Evolutionary conservation across 2,888 invertebrate species (phyloP).

Genomic region (Podabrus alpinus): DNA sequence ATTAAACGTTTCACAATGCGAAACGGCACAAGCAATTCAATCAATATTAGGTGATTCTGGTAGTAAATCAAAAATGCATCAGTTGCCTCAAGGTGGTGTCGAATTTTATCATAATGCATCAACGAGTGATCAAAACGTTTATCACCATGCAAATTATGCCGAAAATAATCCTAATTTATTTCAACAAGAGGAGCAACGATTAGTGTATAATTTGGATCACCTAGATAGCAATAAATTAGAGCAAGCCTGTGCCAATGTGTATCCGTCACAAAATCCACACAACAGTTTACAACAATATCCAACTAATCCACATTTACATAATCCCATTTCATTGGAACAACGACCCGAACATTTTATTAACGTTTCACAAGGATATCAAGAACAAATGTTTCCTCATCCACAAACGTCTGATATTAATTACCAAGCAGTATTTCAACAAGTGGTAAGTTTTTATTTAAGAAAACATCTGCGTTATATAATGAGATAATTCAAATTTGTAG

Average conservation of each 20-base stretch:
- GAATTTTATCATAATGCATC: conserved; percentile 7
- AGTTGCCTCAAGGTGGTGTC: conserved; percentile 1
- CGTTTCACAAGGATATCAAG: conserved; percentile 6
- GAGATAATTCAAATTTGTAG: neutral
- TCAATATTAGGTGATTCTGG: conserved; percentile 31
- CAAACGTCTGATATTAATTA: neutral
- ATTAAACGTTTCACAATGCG: conserved; percentile 30
- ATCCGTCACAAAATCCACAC: neutral
- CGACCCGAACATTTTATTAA: conserved; percentile 2
- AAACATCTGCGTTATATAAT: neutral
- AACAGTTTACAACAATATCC: neutral
- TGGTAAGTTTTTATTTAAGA: neutral
- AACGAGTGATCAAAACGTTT: conserved; percentile 1
- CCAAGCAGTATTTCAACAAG: conserved; percentile 2
- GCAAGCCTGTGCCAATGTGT: neutral
- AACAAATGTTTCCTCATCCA: neutral
- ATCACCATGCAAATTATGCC: neutral
- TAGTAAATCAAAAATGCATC: conserved; percentile 9
- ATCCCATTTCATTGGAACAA: neutral
- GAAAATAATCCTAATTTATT: conserved; percentile 2
- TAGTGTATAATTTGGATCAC: neutral
- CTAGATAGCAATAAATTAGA: neutral
- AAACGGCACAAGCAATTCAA: conserved; percentile 39
- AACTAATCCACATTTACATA: neutral
- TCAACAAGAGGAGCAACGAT: conserved; percentile 12